Base-by-base conservation (phyloP, 2,888 invertebrate species). In the Protodeltote pygarga region DNA sequence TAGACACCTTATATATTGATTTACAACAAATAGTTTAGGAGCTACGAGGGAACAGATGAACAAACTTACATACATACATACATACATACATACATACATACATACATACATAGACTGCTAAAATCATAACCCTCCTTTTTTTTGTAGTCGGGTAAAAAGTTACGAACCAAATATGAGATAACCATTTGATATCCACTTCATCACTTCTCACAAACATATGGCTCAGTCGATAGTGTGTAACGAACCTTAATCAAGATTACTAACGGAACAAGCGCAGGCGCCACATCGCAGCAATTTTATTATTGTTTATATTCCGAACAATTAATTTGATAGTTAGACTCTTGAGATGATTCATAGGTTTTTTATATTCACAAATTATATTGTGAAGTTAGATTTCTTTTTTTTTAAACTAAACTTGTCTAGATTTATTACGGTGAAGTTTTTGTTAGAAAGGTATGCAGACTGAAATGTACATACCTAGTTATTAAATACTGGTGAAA, bases 231-330 rank as follows among this genome's bases (percentile, higher is more conserved):
- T 0, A 34, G 45, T 54, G 10, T 52, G 57, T 11, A 50, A 33
- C 53, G 17, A 44, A 31, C 70, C 49, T 63, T 46, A 62, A 53
- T 53, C 47, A 28, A 47, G 47, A 57, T 50, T 29, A 49, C 49
- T 76, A 81, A 80, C 80, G 79, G 79, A 66, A 54, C 69, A 62
- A 53, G 29, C 70, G 77, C n/a, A n/a, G n/a, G 81, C 79, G 79
- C 77, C 81, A 67, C 81, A 67, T 69, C 72, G 73, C 66, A 66
- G 41, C 58, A 49, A 65, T 75, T 72, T 67, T 58, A 73, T 78
- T 75, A 77, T 83, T 79, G 79, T 81, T 81, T 77, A 78, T 76
- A 76, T 74, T 77, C 70, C 45, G 50, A 73, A 73, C 77, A 79
- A 85, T 84, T 80, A 82, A 78, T 80, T 78, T 73, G 67, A 73